A percentile compares a stretch with the other conserved stretches of the same genome.
Evolutionary conservation across 2,113 vertebrate species (phyloP).

Genomic region (Sylvia atricapilla): DNA sequence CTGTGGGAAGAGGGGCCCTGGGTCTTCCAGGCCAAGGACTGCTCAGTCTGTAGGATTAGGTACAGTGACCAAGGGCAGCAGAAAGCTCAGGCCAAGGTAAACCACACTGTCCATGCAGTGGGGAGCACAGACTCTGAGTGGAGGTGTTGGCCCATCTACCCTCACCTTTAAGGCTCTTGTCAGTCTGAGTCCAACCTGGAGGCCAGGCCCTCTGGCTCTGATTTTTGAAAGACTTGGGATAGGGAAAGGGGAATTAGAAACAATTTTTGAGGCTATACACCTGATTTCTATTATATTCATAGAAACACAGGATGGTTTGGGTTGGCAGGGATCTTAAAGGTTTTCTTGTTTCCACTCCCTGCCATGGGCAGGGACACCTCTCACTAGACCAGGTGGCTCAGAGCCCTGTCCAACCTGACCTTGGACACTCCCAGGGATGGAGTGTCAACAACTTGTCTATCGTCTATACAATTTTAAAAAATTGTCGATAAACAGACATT

Average conservation of each 20-base stretch:
- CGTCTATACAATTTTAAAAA: neutral
- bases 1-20: neutral
- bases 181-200: neutral
- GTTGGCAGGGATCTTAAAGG: neutral
- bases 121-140: neutral
- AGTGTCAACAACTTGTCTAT: neutral
- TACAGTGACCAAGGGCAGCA: neutral
- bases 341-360: neutral
- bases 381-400: neutral
- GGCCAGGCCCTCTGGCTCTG: neutral
- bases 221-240: neutral
- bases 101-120: accelerated
- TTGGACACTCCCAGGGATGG: neutral
- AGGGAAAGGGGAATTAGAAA: neutral
- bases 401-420: neutral
- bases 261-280: neutral
- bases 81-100: neutral
- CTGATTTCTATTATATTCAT: neutral
- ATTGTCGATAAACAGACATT: neutral
- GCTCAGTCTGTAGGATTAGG: neutral
- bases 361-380: neutral
- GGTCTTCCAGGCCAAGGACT: neutral
- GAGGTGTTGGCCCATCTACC: neutral
- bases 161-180: neutral
- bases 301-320: neutral